Base-by-base conservation (phyloP, 2,113 vertebrate species). In the Acinonyx jubatus region DNA sequence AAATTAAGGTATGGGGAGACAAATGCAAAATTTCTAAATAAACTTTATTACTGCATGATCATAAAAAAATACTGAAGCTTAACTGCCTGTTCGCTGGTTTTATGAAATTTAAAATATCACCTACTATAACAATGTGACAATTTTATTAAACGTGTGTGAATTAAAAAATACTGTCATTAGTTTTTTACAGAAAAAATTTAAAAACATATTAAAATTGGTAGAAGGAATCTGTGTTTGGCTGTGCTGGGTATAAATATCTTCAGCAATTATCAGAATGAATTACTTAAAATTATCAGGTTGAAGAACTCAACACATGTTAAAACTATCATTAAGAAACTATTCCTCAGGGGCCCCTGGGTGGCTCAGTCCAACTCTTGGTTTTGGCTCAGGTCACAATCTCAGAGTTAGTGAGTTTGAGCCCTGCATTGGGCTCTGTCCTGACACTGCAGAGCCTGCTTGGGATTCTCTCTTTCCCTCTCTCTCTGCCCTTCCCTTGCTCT, bases 1-100 rank as follows among this genome's bases (percentile, higher is more conserved):
- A 91, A 86, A 84, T 80, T 98, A 74, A 97, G 57, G 55, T 94
- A 21, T 84, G 55, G 12, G 31, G 57, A 92, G 69, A 95, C 19
- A 90, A 92, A 84, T 38, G n/a, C 9, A 91, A 65, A 88, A n/a
- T 71, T 95, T 89, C 48, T 57, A 87, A 83, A 89, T 6, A 94
- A 92, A 93, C 9, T 89, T 97, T 80, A 96, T 33, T n/a, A 94
- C 1, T 65, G 23, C 7, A 86, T 23, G 38, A 80, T 74, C 45
- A 50, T 63, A 68, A 91, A 93, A 91, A 93, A 92, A 84, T 33
- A 82, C 0, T 90, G 18, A 96, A 50, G 52, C 6, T 48, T 93
- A 94, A 87, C 3, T 94, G 25, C 4, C 25, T 65, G 9, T 84
- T 78, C 94, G 25, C 18, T 88, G 85, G 63, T 92, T 94, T 81